A percentile compares a stretch with the other conserved stretches of the same genome.
These are phyloP conservation scores for Philopotamus ludificatus DNA, from an alignment of 1,140 invertebrate species.

Conservation along the genomic window DNA sequence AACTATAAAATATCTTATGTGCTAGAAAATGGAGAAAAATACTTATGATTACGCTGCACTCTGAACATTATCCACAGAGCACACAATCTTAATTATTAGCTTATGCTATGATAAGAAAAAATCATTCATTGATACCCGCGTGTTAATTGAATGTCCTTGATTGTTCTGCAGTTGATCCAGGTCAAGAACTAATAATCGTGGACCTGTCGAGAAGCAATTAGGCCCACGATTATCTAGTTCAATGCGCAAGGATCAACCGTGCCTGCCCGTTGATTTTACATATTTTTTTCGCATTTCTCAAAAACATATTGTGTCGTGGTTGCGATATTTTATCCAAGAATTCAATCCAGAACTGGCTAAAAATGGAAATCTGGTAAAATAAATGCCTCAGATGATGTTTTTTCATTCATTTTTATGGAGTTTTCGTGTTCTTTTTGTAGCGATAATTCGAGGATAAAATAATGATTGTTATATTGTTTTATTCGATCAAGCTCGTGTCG, in stretches of 20 bases:
- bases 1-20: neutral
- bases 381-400: slow-evolving; percentile 42
- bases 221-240: slow-evolving; percentile 38
- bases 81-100: slow-evolving; percentile 10
- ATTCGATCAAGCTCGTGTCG: neutral
- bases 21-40: neutral
- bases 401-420: slow-evolving; percentile 37
- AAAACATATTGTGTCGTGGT: too few species aligned
- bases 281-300: too few species aligned
- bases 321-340: slow-evolving; percentile 38
- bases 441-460: slow-evolving; percentile 37
- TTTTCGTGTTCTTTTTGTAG: slow-evolving; percentile 29
- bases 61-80: slow-evolving; percentile 3
- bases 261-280: neutral
- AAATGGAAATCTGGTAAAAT: slow-evolving; percentile 39
- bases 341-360: slow-evolving; percentile 29
- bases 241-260: slow-evolving; percentile 9
- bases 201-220: slow-evolving; percentile 42
- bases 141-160: slow-evolving; percentile 13
- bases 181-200: slow-evolving; percentile 34
- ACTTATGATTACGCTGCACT: neutral
- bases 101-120: slow-evolving; percentile 16
- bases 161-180: slow-evolving; percentile 14
- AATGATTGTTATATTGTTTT: slow-evolving; percentile 1
- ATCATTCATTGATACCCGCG: slow-evolving; percentile 11